Conservation (phyloP, 2,113 vertebrate species). For the Indicator indicator region DNA sequence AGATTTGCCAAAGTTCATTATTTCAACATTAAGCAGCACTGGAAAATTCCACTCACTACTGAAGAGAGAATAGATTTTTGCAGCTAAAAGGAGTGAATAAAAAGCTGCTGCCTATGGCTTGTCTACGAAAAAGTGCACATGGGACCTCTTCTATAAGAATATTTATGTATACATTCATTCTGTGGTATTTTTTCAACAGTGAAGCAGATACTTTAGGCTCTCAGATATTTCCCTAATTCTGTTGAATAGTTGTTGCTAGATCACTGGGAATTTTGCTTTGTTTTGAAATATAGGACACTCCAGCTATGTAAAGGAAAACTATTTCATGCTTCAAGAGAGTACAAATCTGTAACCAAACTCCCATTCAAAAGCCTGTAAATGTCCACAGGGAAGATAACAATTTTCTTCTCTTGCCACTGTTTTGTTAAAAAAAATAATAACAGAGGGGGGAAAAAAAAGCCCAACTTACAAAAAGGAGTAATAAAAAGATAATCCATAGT, state of each 20-base stretch:
- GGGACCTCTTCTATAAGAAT: background rate
- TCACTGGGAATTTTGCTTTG: slow-evolving; percentile 39
- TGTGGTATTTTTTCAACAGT: slow-evolving; percentile 4
- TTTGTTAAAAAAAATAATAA: slow-evolving; percentile 73
- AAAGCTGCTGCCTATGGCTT: background rate
- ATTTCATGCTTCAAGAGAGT: slow-evolving; percentile 60
- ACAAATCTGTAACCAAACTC: slow-evolving; percentile 70
- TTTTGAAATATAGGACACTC: slow-evolving; percentile 14
- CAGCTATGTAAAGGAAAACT: slow-evolving; percentile 43
- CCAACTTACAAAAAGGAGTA: slow-evolving; percentile 71
- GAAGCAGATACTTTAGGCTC: slow-evolving; percentile 2
- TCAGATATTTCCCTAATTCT: slow-evolving; percentile 45
- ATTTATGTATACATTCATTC: background rate
- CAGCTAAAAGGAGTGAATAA: background rate
- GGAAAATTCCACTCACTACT: slow-evolving; percentile 55
- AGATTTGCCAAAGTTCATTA: slow-evolving; percentile 62
- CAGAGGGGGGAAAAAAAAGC: slow-evolving; percentile 39
- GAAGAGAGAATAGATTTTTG: background rate
- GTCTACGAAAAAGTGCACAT: background rate
- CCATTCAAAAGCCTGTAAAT: slow-evolving; percentile 65
- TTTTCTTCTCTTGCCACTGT: slow-evolving; percentile 71
- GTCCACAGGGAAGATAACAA: slow-evolving; percentile 76
- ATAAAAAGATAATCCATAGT: slow-evolving; percentile 79
- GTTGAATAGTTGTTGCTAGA: slow-evolving; percentile 30
- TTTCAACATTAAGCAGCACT: slow-evolving; percentile 51